These are phyloP conservation scores for Hucho hucho DNA, from an alignment of 2,113 vertebrate genomes.

Conservation along the genomic window DNA sequence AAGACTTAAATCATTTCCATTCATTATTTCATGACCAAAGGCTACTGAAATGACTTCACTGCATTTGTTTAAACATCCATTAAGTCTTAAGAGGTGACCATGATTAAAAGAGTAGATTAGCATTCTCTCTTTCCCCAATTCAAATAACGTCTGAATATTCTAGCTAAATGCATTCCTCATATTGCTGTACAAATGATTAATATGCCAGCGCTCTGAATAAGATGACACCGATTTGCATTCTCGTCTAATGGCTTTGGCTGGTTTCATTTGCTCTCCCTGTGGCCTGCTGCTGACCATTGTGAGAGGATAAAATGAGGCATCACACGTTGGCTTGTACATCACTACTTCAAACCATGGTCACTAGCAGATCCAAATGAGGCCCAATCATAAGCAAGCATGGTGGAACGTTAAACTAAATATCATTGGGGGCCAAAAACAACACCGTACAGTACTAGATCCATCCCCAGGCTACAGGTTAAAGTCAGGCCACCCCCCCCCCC, in stretches of 20 bases:
- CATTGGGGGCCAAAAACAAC: too few relatives aligned
- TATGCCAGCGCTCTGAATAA: neutral
- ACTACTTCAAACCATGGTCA: too few relatives aligned
- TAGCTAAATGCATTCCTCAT: neutral
- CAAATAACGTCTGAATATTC: conserved; percentile 1
- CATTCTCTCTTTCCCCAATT: conserved; percentile 9
- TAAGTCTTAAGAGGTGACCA: conserved; percentile 11
- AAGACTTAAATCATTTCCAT: neutral
- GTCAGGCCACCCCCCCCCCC: too few relatives aligned
- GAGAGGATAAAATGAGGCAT: too few relatives aligned
- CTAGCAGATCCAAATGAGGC: too few relatives aligned
- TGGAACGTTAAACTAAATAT: neutral
- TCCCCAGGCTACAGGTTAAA: too few relatives aligned
- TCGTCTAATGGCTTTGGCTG: neutral
- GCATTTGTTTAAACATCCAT: conserved; percentile 14
- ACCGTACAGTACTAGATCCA: too few relatives aligned
- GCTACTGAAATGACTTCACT: conserved; percentile 11
- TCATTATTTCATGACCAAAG: conserved; percentile 1
- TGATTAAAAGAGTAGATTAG: conserved; percentile 31
- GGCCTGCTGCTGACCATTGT: neutral
- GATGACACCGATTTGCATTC: neutral
- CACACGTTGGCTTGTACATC: too few relatives aligned
- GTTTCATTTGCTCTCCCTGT: neutral
- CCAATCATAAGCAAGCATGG: too few relatives aligned
- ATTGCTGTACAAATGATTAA: neutral